Evolutionary conservation across 2,113 vertebrate genomes (phyloP).

Genomic region (Gobius niger): DNA sequence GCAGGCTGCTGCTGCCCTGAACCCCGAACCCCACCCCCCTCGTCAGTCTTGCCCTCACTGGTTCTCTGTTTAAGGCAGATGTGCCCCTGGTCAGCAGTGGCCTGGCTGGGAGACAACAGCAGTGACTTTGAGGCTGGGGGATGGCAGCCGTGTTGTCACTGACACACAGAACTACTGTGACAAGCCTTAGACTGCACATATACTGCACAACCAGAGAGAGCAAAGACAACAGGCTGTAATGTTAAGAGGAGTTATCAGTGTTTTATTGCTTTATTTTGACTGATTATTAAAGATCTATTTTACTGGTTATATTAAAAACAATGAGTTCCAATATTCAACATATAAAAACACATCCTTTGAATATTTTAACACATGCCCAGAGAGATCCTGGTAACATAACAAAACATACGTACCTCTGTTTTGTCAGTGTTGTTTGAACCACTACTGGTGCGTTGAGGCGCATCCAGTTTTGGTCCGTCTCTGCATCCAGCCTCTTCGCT

Average conservation of each 20-base stretch:
- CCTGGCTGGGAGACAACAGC: constrained; percentile 66
- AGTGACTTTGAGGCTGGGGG: constrained; percentile 75
- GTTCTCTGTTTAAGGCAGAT: constrained; percentile 56
- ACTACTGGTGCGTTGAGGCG: constrained; percentile 25
- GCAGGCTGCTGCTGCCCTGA: constrained; percentile 3
- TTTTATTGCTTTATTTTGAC: too few species aligned
- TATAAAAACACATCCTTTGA: not conserved
- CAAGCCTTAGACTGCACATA: constrained; percentile 44
- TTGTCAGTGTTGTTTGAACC: constrained; percentile 30
- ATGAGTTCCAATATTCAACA: not conserved
- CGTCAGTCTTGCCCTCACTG: constrained; percentile 39
- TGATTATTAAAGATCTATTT: not conserved
- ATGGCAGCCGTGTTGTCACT: constrained; percentile 59
- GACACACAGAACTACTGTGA: constrained; percentile 48
- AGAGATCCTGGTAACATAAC: not conserved
- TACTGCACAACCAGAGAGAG: constrained; percentile 5
- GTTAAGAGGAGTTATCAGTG: not conserved
- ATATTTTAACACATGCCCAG: not conserved
- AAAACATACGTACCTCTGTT: constrained; percentile 73
- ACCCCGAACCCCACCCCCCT: constrained; percentile 16
- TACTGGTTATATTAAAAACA: not conserved
- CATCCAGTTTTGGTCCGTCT: constrained; percentile 38
- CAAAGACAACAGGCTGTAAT: not conserved
- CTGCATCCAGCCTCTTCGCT: constrained; percentile 66
- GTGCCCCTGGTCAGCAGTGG: constrained; percentile 63